These are phyloP conservation scores for Phrynosoma platyrhinos DNA, from an alignment of 2,113 vertebrate species.

Conservation along the genomic window DNA sequence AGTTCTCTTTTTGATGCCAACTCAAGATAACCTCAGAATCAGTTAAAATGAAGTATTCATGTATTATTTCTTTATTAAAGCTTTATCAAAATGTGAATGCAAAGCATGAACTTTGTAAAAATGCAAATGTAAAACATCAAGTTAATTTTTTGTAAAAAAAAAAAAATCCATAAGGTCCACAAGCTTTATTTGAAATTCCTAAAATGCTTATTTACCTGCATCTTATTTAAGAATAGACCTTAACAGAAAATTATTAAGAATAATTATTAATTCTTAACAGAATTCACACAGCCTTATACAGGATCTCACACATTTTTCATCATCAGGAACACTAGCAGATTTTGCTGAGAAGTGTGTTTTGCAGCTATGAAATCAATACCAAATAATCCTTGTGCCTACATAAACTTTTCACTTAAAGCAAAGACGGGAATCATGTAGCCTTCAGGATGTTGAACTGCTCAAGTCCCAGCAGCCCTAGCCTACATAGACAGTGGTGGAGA, in stretches of 20 bases:
- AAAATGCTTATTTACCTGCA: not conserved
- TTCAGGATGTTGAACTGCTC: too few relatives aligned
- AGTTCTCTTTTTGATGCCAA: too few relatives aligned
- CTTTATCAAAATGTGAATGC: too few relatives aligned
- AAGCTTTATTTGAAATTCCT: not conserved
- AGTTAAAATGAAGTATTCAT: too few relatives aligned
- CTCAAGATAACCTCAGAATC: not conserved
- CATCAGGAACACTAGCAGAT: not conserved
- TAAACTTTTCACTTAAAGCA: not conserved
- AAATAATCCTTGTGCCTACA: not conserved
- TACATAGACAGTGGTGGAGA: too few relatives aligned
- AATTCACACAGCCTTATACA: not conserved
- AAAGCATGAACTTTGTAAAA: too few relatives aligned
- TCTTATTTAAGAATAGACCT: not conserved
- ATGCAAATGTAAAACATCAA: not conserved
- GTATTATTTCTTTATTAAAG: too few relatives aligned
- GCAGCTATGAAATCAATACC: not conserved
- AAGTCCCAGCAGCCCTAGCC: too few relatives aligned
- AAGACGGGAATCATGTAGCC: too few relatives aligned
- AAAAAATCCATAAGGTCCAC: not conserved
- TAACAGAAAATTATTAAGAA: not conserved
- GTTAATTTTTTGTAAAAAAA: not conserved
- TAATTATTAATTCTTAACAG: too few relatives aligned
- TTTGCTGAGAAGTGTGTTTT: not conserved
- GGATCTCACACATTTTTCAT: not conserved